These are phyloP conservation scores for Andricus grossulariae DNA, from an alignment of 1,140 invertebrate genomes.

Conservation along the genomic window DNA sequence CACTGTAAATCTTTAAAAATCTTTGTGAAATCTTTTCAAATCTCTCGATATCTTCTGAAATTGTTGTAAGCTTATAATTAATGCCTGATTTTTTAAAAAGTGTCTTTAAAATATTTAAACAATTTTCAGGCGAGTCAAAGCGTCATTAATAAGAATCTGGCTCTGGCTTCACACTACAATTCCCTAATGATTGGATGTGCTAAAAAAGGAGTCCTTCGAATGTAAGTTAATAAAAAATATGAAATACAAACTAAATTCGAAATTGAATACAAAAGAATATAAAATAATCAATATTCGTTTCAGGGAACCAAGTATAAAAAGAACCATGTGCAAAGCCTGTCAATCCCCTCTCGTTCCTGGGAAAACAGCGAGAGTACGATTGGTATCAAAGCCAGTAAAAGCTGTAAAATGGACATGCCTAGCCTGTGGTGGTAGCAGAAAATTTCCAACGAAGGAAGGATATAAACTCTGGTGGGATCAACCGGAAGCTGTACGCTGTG, in stretches of 20 bases:
- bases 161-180: slow-evolving; percentile 63
- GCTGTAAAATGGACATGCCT: slow-evolving; percentile 65
- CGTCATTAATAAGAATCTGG: slow-evolving; percentile 57
- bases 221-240: slow-evolving; percentile 59
- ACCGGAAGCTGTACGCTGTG: slow-evolving; percentile 59
- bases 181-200: slow-evolving; percentile 67
- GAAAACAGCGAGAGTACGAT: slow-evolving; percentile 67
- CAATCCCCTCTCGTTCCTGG: slow-evolving; percentile 71
- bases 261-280: slow-evolving; percentile 1
- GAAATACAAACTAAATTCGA: background rate
- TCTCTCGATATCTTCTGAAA: too few species aligned
- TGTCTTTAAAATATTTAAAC: slow-evolving; percentile 20
- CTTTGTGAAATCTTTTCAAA: too few species aligned
- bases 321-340: slow-evolving; percentile 69
- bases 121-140: slow-evolving; percentile 62
- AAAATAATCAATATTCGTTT: slow-evolving; percentile 34
- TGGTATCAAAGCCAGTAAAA: slow-evolving; percentile 66
- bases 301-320: slow-evolving; percentile 69
- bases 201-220: slow-evolving; percentile 67
- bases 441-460: slow-evolving; percentile 61
- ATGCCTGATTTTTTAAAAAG: slow-evolving; percentile 19
- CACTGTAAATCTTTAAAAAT: too few species aligned
- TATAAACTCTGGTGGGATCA: slow-evolving; percentile 68
- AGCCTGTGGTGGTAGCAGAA: slow-evolving; percentile 58
- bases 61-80: background rate